Evolutionary conservation across 2,113 vertebrate genomes (phyloP), one percentile per base, ranked within the genome.

Genomic region (Crotalus helleri): DNA sequence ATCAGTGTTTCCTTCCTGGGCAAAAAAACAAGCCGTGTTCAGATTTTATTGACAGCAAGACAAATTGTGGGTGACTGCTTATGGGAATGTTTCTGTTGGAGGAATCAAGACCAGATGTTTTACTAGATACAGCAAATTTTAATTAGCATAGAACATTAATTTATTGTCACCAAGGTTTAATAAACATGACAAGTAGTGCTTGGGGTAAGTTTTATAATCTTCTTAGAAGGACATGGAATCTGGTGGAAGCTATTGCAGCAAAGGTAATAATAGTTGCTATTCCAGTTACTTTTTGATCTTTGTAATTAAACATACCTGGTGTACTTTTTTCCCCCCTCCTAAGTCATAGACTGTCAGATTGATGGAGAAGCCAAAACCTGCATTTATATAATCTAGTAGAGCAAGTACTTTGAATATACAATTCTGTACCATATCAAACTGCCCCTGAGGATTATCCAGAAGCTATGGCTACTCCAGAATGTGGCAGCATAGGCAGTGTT

Each of bases 41-140:
- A 24, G 33, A 91, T 51, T 92, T 85, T 46, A 81, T 39, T 39
- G 93, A 26, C 53, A 90, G 57, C 26, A 69, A 85, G 21, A 51
- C 46, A 94, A 92, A 94, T 33, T 69, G 26, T 33, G 81, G 85
- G n/a, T 92, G 85, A 55, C 44, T 39, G 33, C 58, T 49, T 9
- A 88, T 74, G 59, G 90, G 91, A 85, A 93, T 93, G 87, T 92
- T 92, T 74, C 87, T 33, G 87, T 89, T 87, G 57, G 46, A 90
- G 11, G 55, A 90, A 33, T 86, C 19, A 24, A 92, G 93, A 92
- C 92, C 49, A 94, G 88, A 92, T 94, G 69, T 85, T 92, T 74
- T 90, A 90, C 93, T 88, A 87, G 26, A 69, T 88, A 81, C 91
- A 90, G 55, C 88, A 69, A 21, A 87, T 86, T 94, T 69, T 94